These are phyloP conservation scores for Seriola aureovittata DNA, from an alignment of 2,113 vertebrate species.

Conservation along the genomic window DNA sequence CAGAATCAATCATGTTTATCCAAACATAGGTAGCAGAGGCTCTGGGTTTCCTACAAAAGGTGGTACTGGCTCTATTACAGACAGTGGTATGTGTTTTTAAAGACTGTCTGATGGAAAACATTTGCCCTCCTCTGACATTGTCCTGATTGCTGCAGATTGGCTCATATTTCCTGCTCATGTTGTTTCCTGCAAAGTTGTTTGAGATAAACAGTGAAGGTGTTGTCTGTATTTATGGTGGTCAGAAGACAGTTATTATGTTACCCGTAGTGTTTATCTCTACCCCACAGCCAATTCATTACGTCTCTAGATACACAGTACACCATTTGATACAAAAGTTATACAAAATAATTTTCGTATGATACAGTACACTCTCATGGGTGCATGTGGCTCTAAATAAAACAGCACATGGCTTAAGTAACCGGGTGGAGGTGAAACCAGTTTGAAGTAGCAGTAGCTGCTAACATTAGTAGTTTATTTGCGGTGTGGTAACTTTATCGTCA, in stretches of 20 bases:
- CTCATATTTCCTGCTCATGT: too few relatives aligned
- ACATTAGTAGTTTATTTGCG: not conserved
- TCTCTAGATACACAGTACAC: too few relatives aligned
- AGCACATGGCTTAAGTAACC: not conserved
- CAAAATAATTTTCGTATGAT: too few relatives aligned
- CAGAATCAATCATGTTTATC: slow-evolving; percentile 2
- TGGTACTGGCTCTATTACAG: not conserved
- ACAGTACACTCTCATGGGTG: too few relatives aligned
- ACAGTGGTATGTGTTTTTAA: not conserved
- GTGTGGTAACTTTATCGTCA: not conserved
- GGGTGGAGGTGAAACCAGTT: not conserved
- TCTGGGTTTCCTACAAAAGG: not conserved
- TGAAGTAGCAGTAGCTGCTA: not conserved
- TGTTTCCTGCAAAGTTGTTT: too few relatives aligned
- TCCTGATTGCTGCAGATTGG: not conserved
- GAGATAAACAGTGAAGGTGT: too few relatives aligned
- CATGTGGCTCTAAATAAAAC: not conserved
- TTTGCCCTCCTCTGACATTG: not conserved
- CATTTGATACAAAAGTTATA: too few relatives aligned
- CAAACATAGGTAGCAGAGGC: not conserved
- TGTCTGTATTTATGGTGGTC: too few relatives aligned
- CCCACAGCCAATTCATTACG: too few relatives aligned
- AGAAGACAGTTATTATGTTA: not conserved
- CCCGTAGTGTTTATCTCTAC: not conserved
- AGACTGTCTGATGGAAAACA: not conserved